Evolutionary conservation across 2,797 vertebrate genomes (phyloP).

Genomic region (Apodemus agrarius): DNA sequence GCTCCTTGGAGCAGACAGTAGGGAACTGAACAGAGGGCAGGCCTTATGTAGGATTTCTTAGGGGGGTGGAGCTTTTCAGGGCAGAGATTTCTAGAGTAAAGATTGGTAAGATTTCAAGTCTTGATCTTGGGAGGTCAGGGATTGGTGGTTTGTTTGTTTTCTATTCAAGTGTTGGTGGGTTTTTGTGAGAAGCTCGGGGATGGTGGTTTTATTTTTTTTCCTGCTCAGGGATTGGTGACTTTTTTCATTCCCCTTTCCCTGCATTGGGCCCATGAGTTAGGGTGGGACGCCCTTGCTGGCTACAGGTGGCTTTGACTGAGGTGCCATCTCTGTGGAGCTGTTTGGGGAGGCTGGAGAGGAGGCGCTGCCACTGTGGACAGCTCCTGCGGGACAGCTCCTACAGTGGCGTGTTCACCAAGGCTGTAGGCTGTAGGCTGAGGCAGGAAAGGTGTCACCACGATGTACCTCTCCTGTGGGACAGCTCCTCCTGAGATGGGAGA

Average conservation of each 20-base stretch:
- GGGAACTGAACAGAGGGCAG: not conserved
- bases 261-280: not conserved
- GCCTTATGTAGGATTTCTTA: not conserved
- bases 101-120: not conserved
- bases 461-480: not conserved
- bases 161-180: too few relatives aligned
- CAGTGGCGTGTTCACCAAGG: not conserved
- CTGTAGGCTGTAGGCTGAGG: not conserved
- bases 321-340: not conserved
- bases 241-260: not conserved
- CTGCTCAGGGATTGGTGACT: too few relatives aligned
- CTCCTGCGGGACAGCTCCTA: not conserved
- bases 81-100: not conserved
- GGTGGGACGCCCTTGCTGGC: not conserved
- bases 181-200: too few relatives aligned
- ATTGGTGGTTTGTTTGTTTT: not conserved
- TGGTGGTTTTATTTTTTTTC: too few relatives aligned
- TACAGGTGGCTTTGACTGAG: not conserved
- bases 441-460: not conserved
- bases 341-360: not conserved
- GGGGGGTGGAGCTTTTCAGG: not conserved
- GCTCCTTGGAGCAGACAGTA: not conserved
- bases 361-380: not conserved
- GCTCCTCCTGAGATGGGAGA: not conserved
- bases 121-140: not conserved